phyloP scores from a whole-genome alignment of 2,113 vertebrate species.

The Argyrosomus japonicus region DNA sequence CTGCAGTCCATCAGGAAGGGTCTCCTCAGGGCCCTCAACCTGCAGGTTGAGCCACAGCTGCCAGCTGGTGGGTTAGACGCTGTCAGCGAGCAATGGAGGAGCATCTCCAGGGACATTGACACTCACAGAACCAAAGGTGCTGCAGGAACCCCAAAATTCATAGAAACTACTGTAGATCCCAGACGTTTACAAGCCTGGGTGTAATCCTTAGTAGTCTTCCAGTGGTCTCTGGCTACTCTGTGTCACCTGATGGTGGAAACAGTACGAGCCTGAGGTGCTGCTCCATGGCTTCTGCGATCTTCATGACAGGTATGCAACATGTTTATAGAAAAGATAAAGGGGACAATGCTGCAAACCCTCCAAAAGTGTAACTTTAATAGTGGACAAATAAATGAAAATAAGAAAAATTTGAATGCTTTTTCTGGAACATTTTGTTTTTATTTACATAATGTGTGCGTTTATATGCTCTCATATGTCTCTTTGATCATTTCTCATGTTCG shows the following conservation, averaged over 20 bases:
- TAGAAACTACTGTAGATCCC: background rate
- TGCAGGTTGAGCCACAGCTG: slow-evolving; percentile 75
- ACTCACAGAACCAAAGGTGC: background rate
- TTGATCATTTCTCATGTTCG: too few species aligned
- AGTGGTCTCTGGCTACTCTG: slow-evolving; percentile 18
- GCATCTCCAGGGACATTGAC: background rate
- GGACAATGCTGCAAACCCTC: too few species aligned
- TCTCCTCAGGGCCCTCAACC: slow-evolving; percentile 73
- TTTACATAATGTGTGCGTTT: slow-evolving; percentile 19
- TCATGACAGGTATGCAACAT: slow-evolving; percentile 76
- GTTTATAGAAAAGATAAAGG: background rate
- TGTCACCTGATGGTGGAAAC: slow-evolving; percentile 46
- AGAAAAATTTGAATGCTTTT: background rate
- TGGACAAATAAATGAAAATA: background rate
- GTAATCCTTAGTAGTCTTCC: background rate
- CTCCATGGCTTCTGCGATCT: slow-evolving; percentile 70
- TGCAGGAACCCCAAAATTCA: background rate
- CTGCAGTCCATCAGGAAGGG: slow-evolving; percentile 67
- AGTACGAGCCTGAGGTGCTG: slow-evolving; percentile 66
- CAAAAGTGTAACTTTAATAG: too few species aligned
- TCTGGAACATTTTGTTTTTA: background rate
- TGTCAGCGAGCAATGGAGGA: slow-evolving; percentile 73
- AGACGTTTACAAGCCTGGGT: background rate
- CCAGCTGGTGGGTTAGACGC: slow-evolving; percentile 51
- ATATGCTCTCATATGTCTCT: background rate